phyloP scores from a whole-genome alignment of 2,797 vertebrate genomes.

The Poeciliopsis presidionis region DNA sequence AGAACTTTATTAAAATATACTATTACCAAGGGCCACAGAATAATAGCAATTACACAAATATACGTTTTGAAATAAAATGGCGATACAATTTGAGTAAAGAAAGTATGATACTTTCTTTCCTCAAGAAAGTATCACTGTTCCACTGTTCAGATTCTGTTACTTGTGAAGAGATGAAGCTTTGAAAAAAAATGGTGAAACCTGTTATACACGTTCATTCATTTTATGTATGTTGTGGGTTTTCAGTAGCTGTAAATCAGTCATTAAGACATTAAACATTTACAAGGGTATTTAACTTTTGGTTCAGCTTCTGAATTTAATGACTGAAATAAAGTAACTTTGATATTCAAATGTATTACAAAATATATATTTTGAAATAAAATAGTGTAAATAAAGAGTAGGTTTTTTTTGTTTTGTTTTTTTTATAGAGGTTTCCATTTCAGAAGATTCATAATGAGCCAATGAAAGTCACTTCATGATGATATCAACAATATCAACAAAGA shows the following conservation, averaged over 20 bases:
- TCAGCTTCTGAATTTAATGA: not conserved
- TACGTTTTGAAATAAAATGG: not conserved
- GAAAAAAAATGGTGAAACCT: not conserved
- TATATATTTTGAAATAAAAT: not conserved
- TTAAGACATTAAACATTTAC: not conserved
- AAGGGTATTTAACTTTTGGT: not conserved
- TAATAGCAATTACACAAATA: not conserved
- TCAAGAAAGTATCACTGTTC: no score
- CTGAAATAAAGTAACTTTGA: not conserved
- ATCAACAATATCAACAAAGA: not conserved
- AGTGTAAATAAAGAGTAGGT: no score
- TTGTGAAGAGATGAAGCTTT: not conserved
- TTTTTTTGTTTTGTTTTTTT: no score
- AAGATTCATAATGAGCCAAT: not conserved
- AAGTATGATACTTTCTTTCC: no score
- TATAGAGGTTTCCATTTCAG: not conserved
- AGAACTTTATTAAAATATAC: not conserved
- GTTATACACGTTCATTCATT: not conserved
- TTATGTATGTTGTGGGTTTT: not conserved
- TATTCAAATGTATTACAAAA: not conserved
- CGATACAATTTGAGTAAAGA: not conserved
- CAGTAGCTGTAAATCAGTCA: not conserved
- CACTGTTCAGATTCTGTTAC: not conserved
- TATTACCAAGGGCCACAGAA: not conserved
- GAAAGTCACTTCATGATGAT: not conserved